Evolutionary conservation across 2,797 vertebrate species (phyloP), one percentile per base, ranked within the genome.

Genomic region (Sternotherus odoratus): DNA sequence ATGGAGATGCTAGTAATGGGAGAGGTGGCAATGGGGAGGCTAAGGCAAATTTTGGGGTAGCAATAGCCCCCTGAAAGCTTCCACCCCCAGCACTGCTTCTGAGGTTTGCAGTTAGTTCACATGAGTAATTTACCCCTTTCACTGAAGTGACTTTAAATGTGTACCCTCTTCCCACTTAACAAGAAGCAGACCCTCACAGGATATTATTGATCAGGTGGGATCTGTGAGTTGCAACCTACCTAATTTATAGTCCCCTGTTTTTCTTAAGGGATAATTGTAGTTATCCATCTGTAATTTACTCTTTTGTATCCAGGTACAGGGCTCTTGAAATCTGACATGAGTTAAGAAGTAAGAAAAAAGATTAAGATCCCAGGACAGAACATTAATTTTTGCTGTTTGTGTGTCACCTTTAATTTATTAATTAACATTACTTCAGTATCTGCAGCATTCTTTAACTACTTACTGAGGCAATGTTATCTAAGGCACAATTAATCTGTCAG

Each of bases 51-150:
- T 30, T 12, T 3, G 54, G 12, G 26, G 12, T 57, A 56, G 54
- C 54, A 12, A 56, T 13, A 56, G 5, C 54, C 54, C 54, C 26
- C 26, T 56, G 56, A 12, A 30, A 57, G 28, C 56, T 26, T 57
- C 28, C 12, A 57, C 56, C 56, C 23, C 26, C 56, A 57, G 56
- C 56, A 57, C 28, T 12, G 3, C 26, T 17, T 43, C 17, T n/a
- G 36, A 11, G 33, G 4, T 3, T 88, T 85, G 19, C 43, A 74
- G 57, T 49, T 81, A 77, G 23, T 23, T 91, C 7, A 23, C 51
- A 0, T 24, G 3, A 5, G 4, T 43, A 24, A 53, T 6, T 53
- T 2, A 0, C 0, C 33, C 50, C 11, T 78, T 30, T 69, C 53
- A 33, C 39, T 87, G 43, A 89, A 33, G 12, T 7, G 77, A 3